These are phyloP conservation scores for Sycophaga agraensis DNA, from an alignment of 1,140 invertebrate species.

Conservation along the genomic window DNA sequence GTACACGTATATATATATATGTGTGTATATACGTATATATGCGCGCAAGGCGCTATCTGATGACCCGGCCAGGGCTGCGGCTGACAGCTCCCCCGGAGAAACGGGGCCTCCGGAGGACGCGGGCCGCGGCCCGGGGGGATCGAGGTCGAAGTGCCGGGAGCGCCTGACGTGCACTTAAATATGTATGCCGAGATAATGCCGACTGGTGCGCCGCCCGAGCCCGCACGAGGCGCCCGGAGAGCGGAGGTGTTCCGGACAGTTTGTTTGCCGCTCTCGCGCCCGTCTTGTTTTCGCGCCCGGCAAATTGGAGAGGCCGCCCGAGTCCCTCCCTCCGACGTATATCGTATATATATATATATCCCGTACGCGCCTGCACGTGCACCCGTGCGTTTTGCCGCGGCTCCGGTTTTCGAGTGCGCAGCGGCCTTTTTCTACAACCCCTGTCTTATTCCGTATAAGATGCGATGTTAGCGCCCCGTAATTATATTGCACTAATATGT, in stretches of 20 bases:
- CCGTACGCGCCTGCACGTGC: too few species aligned
- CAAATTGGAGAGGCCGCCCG: too few species aligned
- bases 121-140: conserved; percentile 32
- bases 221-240: conserved; percentile 40
- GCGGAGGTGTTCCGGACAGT: conserved; percentile 55
- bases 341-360: too few species aligned
- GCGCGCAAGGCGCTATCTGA: conserved; percentile 46
- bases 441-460: too few species aligned
- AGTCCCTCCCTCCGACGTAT: too few species aligned
- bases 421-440: too few species aligned
- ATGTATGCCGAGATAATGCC: conserved; percentile 55
- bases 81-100: conserved; percentile 52
- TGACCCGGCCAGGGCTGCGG: conserved; percentile 56
- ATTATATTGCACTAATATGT: too few species aligned
- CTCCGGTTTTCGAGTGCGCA: too few species aligned
- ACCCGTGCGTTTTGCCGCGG: too few species aligned
- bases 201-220: conserved; percentile 20
- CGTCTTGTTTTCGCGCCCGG: not conserved
- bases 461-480: too few species aligned
- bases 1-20: too few species aligned
- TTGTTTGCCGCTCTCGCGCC: conserved; percentile 46
- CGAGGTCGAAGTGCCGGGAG: conserved; percentile 22
- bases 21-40: conserved; percentile 45
- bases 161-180: conserved; percentile 53
- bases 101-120: conserved; percentile 46